These are phyloP conservation scores for Menidia beryllina DNA, from an alignment of 2,113 vertebrate genomes.

Conservation along the genomic window DNA sequence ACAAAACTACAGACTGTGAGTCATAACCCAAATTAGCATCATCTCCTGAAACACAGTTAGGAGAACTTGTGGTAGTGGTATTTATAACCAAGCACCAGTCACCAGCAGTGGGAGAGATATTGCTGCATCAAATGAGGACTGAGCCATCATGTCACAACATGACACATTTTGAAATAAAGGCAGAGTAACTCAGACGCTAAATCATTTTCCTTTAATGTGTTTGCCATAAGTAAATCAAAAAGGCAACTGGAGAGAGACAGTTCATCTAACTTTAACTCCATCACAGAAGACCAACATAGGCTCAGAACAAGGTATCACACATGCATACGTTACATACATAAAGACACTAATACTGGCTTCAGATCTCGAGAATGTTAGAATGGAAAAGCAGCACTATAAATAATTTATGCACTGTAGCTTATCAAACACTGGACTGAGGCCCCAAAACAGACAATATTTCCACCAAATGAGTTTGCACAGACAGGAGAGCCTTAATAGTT, in stretches of 20 bases:
- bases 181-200: slow-evolving; percentile 16
- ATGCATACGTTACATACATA: slow-evolving; percentile 22
- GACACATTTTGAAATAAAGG: slow-evolving; percentile 53
- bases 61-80: slow-evolving; percentile 68
- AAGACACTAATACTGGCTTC: slow-evolving; percentile 24
- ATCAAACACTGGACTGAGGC: slow-evolving; percentile 65
- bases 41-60: slow-evolving; percentile 73
- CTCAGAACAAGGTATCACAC: slow-evolving; percentile 42
- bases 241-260: not conserved
- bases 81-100: slow-evolving; percentile 69
- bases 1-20: slow-evolving; percentile 69
- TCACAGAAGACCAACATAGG: slow-evolving; percentile 24
- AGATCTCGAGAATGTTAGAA: slow-evolving; percentile 70
- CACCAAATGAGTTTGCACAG: slow-evolving; percentile 45
- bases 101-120: slow-evolving; percentile 38
- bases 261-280: slow-evolving; percentile 4
- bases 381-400: slow-evolving; percentile 60
- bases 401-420: slow-evolving; percentile 64
- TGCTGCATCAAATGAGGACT: slow-evolving; percentile 42
- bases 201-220: not conserved
- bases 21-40: slow-evolving; percentile 82
- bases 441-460: slow-evolving; percentile 78
- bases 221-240: not conserved
- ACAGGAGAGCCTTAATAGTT: not conserved
- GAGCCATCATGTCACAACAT: slow-evolving; percentile 55